Evolutionary conservation across 2,797 vertebrate species (phyloP), one percentile per base, ranked within the genome.

Genomic region (Thunnus albacares): DNA sequence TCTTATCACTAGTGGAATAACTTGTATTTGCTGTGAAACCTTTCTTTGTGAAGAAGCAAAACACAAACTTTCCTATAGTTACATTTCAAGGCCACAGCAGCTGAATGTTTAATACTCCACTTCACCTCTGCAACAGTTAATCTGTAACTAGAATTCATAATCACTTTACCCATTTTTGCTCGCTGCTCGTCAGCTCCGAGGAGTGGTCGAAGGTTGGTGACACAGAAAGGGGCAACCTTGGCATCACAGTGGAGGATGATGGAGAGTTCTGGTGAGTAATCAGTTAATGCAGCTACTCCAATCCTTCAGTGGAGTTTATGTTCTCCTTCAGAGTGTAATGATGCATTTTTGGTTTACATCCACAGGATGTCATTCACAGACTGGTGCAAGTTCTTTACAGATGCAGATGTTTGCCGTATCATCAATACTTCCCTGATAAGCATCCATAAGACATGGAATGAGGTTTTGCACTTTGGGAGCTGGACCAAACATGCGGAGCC

Each of bases 341-440:
- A 69, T 24, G 3, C 4, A 53, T 24, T 53, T 13, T 72, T 14
- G 69, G 17, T n/a, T 74, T 22, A 11, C 26, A 10, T 63, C 56
- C 18, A 33, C 77, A 99, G 98, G 98, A 99, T 99, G 97, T 94
- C 95, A 0, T 96, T 99, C 85, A 91, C 96, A 71, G 98, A 98
- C 89, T 99, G 98, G 97, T 99, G 97, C 88, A 95, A 95, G 93
- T 94, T 93, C 85, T 98, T 98, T 91, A 96, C 97, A 0, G 95
- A 98, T 0, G 92, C 95, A 55, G 96, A 97, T 10, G 84, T 98
- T 74, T 99, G 98, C 76, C 95, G 96, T 47, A 89, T 97, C 67
- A 96, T 99, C 75, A 98, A 97, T 71, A 99, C 97, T 0, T 96
- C 97, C 0, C 10, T 91, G 75, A 94, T 98, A 82, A 98, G 96